Evolutionary conservation across 1,140 invertebrate species (phyloP).

Genomic region (Drosophila ironensis): DNA sequence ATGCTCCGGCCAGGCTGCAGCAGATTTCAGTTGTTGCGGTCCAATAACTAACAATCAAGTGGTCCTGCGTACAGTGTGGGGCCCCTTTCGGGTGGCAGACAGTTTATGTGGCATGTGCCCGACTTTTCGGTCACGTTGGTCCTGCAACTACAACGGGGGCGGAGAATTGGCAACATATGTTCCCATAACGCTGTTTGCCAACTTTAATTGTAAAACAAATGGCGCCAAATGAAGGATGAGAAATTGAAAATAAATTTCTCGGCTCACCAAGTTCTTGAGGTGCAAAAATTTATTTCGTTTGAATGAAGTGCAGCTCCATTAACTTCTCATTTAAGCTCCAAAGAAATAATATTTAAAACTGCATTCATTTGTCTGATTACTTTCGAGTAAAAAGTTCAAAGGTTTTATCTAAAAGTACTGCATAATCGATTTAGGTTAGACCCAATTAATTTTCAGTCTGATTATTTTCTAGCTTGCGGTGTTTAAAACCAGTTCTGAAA

Average conservation of each 20-base stretch:
- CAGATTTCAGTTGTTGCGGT: constrained; percentile 28
- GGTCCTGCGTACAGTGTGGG: constrained; percentile 8
- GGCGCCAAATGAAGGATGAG: constrained; percentile 7
- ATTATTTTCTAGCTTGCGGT: too few relatives aligned
- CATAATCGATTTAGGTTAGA: too few relatives aligned
- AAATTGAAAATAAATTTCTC: constrained; percentile 17
- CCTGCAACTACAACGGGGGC: constrained; percentile 43
- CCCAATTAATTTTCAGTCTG: too few relatives aligned
- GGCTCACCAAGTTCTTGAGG: constrained; percentile 26
- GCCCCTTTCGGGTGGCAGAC: constrained; percentile 24
- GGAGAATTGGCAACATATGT: constrained; percentile 52
- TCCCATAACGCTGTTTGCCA: constrained; percentile 43
- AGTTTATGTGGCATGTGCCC: constrained; percentile 64
- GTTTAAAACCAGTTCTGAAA: too few relatives aligned
- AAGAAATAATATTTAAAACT: neutral
- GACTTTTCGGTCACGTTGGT: constrained; percentile 68
- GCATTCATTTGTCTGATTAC: too few relatives aligned
- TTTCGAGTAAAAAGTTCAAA: too few relatives aligned
- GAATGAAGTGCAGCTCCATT: constrained; percentile 6
- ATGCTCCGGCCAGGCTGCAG: constrained; percentile 41
- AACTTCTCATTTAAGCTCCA: neutral
- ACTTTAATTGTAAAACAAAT: constrained; percentile 66
- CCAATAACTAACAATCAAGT: constrained; percentile 67
- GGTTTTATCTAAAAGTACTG: too few relatives aligned
- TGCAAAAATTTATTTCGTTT: constrained; percentile 10